phyloP scores from a whole-genome alignment of 2,113 vertebrate genomes.

The Rutilus rutilus region DNA sequence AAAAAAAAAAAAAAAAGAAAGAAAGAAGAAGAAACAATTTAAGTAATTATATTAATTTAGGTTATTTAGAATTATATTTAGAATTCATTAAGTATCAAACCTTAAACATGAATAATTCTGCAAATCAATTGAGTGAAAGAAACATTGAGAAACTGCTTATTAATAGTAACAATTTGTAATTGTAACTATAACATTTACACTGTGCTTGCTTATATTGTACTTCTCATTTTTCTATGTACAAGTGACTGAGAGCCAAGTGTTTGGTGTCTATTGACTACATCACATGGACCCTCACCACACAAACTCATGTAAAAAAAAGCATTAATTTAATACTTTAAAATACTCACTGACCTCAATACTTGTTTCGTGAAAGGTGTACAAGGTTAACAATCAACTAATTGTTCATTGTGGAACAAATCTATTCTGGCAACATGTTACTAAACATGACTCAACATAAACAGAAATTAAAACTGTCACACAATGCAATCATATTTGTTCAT shows the following conservation, averaged over 20 bases:
- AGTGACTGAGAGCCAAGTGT: background rate
- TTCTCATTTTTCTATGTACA: background rate
- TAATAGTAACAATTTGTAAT: background rate
- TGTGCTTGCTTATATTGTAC: background rate
- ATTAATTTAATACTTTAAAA: background rate
- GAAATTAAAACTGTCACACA: background rate
- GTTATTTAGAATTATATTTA: background rate
- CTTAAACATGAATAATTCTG: background rate
- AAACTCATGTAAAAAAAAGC: background rate
- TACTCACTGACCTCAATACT: background rate
- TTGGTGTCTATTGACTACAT: background rate
- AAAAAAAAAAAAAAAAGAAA: background rate
- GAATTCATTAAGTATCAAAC: background rate
- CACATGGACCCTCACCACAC: background rate
- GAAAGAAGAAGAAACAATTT: conserved; percentile 4
- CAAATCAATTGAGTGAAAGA: background rate
- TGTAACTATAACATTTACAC: background rate
- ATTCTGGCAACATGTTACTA: background rate
- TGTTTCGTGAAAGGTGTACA: background rate
- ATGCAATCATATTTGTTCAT: background rate
- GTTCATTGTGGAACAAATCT: background rate
- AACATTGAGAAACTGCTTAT: background rate
- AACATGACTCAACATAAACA: background rate
- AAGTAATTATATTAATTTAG: background rate
- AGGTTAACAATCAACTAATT: background rate